These are phyloP conservation scores for Odontothrips loti DNA, from an alignment of 2,888 invertebrate species.

Conservation along the genomic window DNA sequence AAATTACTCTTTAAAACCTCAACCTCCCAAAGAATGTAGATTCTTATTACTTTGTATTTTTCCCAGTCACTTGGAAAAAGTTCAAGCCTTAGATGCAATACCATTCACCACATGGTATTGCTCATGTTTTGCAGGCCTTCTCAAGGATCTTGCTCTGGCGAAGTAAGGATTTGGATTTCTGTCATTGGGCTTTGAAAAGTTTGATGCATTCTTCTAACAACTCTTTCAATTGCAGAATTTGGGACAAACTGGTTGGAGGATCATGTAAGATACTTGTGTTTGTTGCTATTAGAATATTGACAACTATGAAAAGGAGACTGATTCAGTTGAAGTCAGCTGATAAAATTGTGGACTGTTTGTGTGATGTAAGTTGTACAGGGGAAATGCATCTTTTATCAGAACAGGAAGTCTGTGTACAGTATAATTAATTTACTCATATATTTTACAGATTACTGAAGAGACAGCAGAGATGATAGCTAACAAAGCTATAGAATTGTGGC, in stretches of 20 bases:
- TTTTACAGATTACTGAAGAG: conserved; percentile 66
- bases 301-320: conserved; percentile 63
- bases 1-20: conserved; percentile 59
- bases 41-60: background rate
- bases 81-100: conserved; percentile 59
- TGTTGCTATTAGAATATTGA: conserved; percentile 68
- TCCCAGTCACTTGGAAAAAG: conserved; percentile 56
- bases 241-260: conserved; percentile 85
- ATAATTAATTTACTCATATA: background rate
- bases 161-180: conserved; percentile 45
- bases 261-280: conserved; percentile 73
- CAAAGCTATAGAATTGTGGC: conserved; percentile 31
- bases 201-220: background rate
- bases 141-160: conserved; percentile 71
- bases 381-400: background rate
- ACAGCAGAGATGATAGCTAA: conserved; percentile 61
- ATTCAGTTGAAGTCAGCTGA: conserved; percentile 45
- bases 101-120: conserved; percentile 76
- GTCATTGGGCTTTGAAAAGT: background rate
- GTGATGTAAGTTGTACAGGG: background rate
- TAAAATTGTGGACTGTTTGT: conserved; percentile 9
- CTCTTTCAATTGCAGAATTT: conserved; percentile 51
- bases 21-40: conserved; percentile 37
- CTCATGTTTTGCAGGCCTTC: conserved; percentile 74
- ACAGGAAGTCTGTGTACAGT: background rate